Evolutionary conservation across 2,113 vertebrate genomes (phyloP), one percentile per base, ranked within the genome.

Genomic region (Oncorhynchus masou): DNA sequence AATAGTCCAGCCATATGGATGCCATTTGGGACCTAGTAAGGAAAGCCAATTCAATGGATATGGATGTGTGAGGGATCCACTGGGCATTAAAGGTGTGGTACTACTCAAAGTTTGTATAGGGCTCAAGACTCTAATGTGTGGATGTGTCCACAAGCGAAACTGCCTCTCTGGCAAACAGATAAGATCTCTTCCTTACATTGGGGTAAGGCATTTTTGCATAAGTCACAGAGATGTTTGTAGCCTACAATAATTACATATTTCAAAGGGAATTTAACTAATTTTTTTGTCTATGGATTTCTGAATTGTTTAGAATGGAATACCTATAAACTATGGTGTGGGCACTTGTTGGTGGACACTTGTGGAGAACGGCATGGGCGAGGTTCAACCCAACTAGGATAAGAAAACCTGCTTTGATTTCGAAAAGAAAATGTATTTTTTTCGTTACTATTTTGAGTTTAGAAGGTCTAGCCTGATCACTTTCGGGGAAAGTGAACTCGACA

Each of bases 381-480:
- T 79, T 72, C 76, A 85, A 69, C 51, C 69, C 31, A 73, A 48
- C 27, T 34, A 39, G 70, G 13, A 66, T 69, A 27, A 22, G 34
- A 70, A n/a, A 72, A 64, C 15, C 73, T 19, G 64, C 31, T 79
- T 73, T 77, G 66, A 76, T 77, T 78, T 71, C 62, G 74, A 45
- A 78, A 83, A 39, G 12, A 83, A 81, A 79, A 83, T 76, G 77
- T 83, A 7, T 75, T 75, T 64, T 7, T 22, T 75, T 29, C 34
- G 20, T 45, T 54, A 27, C 19, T 74, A 34, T 74, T 45, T 57
- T 62, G n/a, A 4, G 68, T 49, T 25, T 29, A 34, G 54, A 73
- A 65, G 24, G 66, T 24, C 34, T 24, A 62, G 54, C 20, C 27
- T 9, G 9, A 45, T 45, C 9, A 45, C 39, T 45, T 45, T 45